Evolutionary conservation across 2,797 vertebrate genomes (phyloP).

Genomic region (Characodon lateralis): DNA sequence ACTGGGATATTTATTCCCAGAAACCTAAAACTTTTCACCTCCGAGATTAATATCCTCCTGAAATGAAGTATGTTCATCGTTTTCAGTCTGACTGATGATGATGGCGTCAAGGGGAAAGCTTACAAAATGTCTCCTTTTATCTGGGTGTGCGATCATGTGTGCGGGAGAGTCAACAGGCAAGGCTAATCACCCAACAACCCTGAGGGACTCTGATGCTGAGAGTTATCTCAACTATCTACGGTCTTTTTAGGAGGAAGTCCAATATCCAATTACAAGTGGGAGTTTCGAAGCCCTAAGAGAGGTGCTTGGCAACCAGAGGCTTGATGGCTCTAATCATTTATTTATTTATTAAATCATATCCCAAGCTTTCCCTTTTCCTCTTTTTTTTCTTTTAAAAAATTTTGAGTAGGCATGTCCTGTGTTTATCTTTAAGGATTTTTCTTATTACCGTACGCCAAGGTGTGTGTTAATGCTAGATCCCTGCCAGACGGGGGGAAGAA

Average conservation of each 20-base stretch:
- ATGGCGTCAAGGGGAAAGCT: neutral
- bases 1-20: neutral
- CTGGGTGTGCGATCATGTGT: neutral
- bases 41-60: neutral
- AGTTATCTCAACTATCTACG: neutral
- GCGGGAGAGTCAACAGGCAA: neutral
- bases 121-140: conserved; percentile 3
- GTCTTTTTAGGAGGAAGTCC: conserved; percentile 3
- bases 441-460: conserved; percentile 37
- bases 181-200: neutral
- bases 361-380: neutral
- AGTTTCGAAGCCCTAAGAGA: neutral
- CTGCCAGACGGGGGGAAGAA: conserved; percentile 47
- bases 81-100: neutral
- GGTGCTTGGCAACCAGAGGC: neutral
- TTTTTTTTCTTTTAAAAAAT: conserved; percentile 22
- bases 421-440: conserved; percentile 18
- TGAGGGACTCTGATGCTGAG: neutral
- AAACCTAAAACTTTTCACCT: neutral
- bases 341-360: neutral
- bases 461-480: conserved; percentile 50
- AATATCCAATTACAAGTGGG: conserved; percentile 9
- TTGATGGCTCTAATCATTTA: neutral
- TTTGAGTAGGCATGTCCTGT: conserved; percentile 17
- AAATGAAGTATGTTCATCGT: neutral